phyloP scores from a whole-genome alignment of 2,888 invertebrate genomes.

The Eulithis prunata region DNA sequence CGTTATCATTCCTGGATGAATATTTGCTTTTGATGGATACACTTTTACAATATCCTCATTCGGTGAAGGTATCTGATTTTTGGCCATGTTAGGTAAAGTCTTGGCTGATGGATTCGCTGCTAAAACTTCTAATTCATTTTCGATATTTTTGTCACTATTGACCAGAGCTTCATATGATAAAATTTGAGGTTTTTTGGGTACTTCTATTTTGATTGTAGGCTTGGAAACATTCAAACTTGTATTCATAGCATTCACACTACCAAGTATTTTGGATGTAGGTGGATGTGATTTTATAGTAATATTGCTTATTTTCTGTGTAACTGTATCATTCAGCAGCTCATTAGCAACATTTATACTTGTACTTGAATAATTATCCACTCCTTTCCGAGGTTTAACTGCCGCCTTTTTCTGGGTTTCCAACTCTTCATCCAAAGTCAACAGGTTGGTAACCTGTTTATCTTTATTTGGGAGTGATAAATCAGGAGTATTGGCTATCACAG shows the following conservation, averaged over 20 bases:
- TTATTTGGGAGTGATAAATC: constrained; percentile 50
- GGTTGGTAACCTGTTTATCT: constrained; percentile 48
- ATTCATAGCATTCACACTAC: constrained; percentile 12
- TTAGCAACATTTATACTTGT: constrained; percentile 22
- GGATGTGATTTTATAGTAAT: neutral
- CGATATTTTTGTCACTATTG: constrained; percentile 48
- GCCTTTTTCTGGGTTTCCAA: constrained; percentile 55
- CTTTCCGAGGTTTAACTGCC: constrained; percentile 57
- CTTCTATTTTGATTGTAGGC: constrained; percentile 31
- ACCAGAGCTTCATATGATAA: constrained; percentile 61
- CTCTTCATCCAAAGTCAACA: constrained; percentile 57
- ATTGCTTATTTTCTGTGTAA: neutral
- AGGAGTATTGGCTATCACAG: constrained; percentile 50
- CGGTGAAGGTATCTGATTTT: constrained; percentile 53
- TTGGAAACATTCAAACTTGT: constrained; percentile 25
- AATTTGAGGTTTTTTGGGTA: constrained; percentile 61
- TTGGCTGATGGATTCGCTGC: constrained; percentile 49
- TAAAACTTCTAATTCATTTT: constrained; percentile 39
- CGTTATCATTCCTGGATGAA: constrained; percentile 87
- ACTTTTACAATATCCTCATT: constrained; percentile 46
- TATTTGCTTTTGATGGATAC: constrained; percentile 53
- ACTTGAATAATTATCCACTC: constrained; percentile 44
- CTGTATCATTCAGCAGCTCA: constrained; percentile 3
- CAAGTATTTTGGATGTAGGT: neutral
- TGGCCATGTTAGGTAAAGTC: constrained; percentile 36